Conservation (phyloP, 37 sponge, comb jelly and placozoan genomes). For the Haliclona indistincta region DNA sequence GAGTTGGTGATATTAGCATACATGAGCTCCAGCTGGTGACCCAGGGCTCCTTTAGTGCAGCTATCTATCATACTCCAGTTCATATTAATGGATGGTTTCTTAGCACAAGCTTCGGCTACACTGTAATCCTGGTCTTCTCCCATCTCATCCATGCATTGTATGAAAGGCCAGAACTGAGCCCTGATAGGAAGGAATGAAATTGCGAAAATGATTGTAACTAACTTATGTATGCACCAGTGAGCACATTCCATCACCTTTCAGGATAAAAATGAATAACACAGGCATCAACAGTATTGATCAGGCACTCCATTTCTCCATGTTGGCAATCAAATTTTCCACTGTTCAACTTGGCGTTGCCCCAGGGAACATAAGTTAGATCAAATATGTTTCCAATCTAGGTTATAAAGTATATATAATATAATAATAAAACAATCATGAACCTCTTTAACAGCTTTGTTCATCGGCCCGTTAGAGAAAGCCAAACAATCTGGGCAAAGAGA, state of each 20-base stretch:
- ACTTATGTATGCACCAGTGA: not conserved
- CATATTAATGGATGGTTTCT: slow-evolving; percentile 13
- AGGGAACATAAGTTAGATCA: slow-evolving; percentile 72
- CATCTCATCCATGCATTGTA: slow-evolving; percentile 53
- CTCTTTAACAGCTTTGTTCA: slow-evolving; percentile 70
- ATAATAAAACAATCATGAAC: slow-evolving; percentile 5
- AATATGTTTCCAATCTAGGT: slow-evolving; percentile 62
- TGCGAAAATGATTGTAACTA: not conserved
- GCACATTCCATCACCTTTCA: slow-evolving; percentile 23
- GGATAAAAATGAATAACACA: slow-evolving; percentile 76
- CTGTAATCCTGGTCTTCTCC: slow-evolving; percentile 30
- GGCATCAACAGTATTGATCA: slow-evolving; percentile 76
- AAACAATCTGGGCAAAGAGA: slow-evolving; percentile 82
- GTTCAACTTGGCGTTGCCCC: slow-evolving; percentile 81
- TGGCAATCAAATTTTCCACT: slow-evolving; percentile 71
- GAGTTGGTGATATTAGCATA: slow-evolving; percentile 47
- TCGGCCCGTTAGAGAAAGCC: slow-evolving; percentile 39
- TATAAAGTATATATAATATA: slow-evolving; percentile 1
- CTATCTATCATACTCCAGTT: slow-evolving; percentile 55
- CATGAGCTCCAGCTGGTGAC: slow-evolving; percentile 69
- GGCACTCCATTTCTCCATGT: slow-evolving; percentile 86
- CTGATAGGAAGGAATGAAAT: slow-evolving; percentile 15
- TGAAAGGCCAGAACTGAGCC: slow-evolving; percentile 69
- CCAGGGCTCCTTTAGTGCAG: slow-evolving; percentile 50
- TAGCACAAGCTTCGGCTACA: slow-evolving; percentile 60